Conservation (phyloP, 2,113 vertebrate species). For the Dasyurus viverrinus region DNA sequence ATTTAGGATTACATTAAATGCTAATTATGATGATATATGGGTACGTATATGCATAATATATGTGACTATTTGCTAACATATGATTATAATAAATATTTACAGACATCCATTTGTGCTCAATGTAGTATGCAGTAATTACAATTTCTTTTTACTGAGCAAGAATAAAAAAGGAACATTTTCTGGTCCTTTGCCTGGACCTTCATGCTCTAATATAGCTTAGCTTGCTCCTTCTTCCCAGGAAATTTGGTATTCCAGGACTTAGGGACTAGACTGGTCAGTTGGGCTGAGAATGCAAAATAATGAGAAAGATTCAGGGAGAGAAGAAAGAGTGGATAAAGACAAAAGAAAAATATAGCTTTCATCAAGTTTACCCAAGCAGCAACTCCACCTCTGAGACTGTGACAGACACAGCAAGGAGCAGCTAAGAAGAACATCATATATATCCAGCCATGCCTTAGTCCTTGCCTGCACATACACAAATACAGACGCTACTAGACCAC, state of each 20-base stretch:
- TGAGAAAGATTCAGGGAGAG: not conserved
- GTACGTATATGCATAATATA: too few relatives aligned
- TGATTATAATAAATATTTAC: not conserved
- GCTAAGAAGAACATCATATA: not conserved
- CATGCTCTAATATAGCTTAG: not conserved
- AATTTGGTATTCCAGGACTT: not conserved
- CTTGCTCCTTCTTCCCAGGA: not conserved
- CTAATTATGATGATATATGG: too few relatives aligned
- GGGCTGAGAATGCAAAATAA: not conserved
- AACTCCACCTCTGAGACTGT: not conserved
- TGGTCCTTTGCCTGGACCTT: not conserved
- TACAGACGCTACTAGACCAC: not conserved
- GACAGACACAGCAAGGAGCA: not conserved
- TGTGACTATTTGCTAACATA: not conserved
- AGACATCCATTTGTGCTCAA: not conserved
- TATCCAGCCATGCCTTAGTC: not conserved
- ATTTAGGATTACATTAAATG: too few relatives aligned
- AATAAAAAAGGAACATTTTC: not conserved
- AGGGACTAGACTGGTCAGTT: not conserved
- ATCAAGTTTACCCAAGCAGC: not conserved
- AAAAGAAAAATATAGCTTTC: not conserved
- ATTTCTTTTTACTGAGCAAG: not conserved
- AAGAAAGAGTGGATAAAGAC: not conserved
- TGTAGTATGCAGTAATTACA: not conserved
- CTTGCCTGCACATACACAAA: not conserved